Evolutionary conservation across 2,797 vertebrate genomes (phyloP).

Genomic region (Halcyon leucocephala): DNA sequence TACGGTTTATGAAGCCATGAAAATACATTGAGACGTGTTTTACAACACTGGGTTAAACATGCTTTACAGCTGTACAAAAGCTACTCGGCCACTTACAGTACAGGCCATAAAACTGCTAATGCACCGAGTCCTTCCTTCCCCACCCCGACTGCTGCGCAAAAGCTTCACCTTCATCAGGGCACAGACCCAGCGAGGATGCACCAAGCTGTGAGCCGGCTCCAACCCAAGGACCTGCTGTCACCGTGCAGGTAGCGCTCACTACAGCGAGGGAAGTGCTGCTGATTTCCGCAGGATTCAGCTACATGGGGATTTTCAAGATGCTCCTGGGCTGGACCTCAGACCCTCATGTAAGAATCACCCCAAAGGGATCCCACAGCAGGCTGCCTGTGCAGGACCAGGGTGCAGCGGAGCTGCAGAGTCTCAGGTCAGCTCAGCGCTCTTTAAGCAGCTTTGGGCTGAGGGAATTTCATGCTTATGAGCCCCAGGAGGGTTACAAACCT

Average conservation of each 20-base stretch:
- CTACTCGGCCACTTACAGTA: conserved; percentile 55
- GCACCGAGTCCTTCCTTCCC: neutral
- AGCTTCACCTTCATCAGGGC: neutral
- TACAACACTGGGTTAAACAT: conserved; percentile 67
- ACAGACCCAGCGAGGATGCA: neutral
- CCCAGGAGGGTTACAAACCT: neutral
- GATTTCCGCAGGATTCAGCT: neutral
- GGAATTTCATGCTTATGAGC: neutral
- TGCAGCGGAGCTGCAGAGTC: rapidly evolving
- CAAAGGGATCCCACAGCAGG: rapidly evolving
- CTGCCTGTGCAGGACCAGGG: neutral
- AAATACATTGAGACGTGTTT: conserved; percentile 74
- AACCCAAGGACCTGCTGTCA: rapidly evolving
- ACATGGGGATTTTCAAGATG: neutral
- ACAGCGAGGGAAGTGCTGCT: rapidly evolving
- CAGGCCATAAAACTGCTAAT: conserved; percentile 62
- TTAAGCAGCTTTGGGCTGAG: neutral
- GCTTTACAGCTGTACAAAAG: conserved; percentile 77
- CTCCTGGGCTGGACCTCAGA: neutral
- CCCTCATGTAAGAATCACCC: rapidly evolving
- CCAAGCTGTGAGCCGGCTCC: rapidly evolving
- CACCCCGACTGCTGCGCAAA: rapidly evolving
- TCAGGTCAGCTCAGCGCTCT: neutral
- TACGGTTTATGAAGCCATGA: conserved; percentile 73
- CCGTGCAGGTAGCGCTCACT: neutral